Evolutionary conservation across 2,113 vertebrate genomes (phyloP), one percentile per base, ranked within the genome.

Genomic region (Hyperopisus bebe): DNA sequence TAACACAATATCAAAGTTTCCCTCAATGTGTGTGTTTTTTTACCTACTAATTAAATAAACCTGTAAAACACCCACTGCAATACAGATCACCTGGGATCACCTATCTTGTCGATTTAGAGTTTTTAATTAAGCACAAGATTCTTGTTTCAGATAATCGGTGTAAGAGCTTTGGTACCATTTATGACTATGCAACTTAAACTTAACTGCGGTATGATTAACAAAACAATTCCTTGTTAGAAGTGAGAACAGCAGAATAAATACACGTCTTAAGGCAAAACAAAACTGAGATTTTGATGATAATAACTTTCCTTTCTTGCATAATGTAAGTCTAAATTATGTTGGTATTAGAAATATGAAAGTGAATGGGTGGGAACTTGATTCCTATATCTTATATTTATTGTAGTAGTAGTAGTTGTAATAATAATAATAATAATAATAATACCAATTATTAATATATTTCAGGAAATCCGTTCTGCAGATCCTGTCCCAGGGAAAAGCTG

Each of bases 381-480:
- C 50, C n/a, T 53, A 13, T 19, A 66, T 62, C 21, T 66, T 31
- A 66, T 88, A 5, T 62, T 44, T 10, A 39, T 80, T 66, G n/a
- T 70, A 2, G 10, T 70, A 31, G n/a, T 66, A 62, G 8, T 66
- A 66, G 2, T 66, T 9, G 8, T 47, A 46, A 5, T 46, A 51
- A 3, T 27, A 66, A 3, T 62, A 62, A 24, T n/a, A 62, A 62
- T 27, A 8, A 55, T 55, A 10, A 13, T 50, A 2, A 47, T 47
- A n/a, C n/a, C n/a, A 10, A 47, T 47, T 8, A n/a, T n/a, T 27
- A 1, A 58, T 58, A 24, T 27, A 35, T 88, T 88, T 62, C 53
- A 88, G 87, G 55, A 62, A 62, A n/a, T 55, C 19, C 87, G 53
- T 15, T n/a, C 87, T 66, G 55, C 42, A 46, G 55, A 88, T n/a